Evolutionary conservation across 2,888 invertebrate genomes (phyloP).

Genomic region (Eupelmus urozonus): DNA sequence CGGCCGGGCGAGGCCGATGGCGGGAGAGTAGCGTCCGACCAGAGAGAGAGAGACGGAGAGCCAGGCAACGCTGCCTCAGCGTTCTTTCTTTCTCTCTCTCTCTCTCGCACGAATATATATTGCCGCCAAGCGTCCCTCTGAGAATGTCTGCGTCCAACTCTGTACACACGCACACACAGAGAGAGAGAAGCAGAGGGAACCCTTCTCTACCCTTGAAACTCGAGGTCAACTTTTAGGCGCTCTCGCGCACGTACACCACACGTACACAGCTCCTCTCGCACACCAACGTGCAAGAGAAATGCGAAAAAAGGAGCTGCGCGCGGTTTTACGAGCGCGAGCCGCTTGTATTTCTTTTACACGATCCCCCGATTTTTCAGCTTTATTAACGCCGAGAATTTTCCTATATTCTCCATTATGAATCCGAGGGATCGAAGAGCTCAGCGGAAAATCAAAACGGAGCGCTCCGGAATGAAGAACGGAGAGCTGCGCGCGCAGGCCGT

Average conservation of each 20-base stretch:
- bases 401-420: too few species aligned
- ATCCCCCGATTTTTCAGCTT: not conserved
- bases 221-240: constrained; percentile 78
- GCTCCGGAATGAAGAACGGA: constrained; percentile 50
- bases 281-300: constrained; percentile 24
- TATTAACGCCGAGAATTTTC: not conserved
- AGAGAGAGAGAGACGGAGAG: constrained; percentile 27
- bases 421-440: too few species aligned
- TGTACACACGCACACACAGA: not conserved
- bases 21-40: constrained; percentile 70
- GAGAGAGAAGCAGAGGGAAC: constrained; percentile 61
- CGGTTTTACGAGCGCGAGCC: too few species aligned
- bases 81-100: not conserved
- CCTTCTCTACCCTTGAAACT: constrained; percentile 78
- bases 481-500: constrained; percentile 62
- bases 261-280: not conserved
- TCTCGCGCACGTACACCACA: not conserved
- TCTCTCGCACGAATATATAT: constrained; percentile 13
- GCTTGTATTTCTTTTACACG: too few species aligned
- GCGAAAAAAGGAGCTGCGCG: too few species aligned
- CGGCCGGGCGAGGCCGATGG: constrained; percentile 65
- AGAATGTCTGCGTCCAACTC: not conserved
- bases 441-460: not conserved
- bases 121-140: not conserved
- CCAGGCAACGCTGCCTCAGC: constrained; percentile 53